These are phyloP conservation scores for Danio kyathit DNA, from an alignment of 2,797 vertebrate species.

Conservation along the genomic window DNA sequence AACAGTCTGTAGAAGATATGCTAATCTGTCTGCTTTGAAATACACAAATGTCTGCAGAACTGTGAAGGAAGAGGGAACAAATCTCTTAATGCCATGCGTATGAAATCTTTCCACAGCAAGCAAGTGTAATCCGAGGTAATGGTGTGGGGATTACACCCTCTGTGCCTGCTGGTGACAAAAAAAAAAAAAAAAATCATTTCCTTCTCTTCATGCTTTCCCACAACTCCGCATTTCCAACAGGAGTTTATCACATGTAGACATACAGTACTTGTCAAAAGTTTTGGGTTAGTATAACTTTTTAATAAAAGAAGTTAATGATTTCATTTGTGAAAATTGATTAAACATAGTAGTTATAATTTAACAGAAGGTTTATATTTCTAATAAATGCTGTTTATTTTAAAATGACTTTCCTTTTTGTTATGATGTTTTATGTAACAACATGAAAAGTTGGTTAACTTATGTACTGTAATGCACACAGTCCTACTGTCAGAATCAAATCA, in stretches of 20 bases:
- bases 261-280: background rate
- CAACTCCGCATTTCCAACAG: background rate
- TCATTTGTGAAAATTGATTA: background rate
- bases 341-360: slow-evolving; percentile 29
- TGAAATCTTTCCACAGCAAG: slow-evolving; percentile 38
- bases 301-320: background rate
- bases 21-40: slow-evolving; percentile 48
- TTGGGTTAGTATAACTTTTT: no score
- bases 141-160: slow-evolving; percentile 32
- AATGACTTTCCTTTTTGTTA: no score
- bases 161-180: background rate
- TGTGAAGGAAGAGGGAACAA: slow-evolving; percentile 4
- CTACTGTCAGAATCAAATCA: no score
- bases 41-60: slow-evolving; percentile 38
- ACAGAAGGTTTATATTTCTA: background rate
- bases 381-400: background rate
- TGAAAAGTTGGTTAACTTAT: no score
- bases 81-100: slow-evolving; percentile 17
- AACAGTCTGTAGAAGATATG: slow-evolving; percentile 41
- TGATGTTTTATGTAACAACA: no score
- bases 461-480: no score
- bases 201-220: background rate
- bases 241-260: slow-evolving; percentile 18
- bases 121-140: slow-evolving; percentile 43
- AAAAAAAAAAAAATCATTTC: background rate